These are phyloP conservation scores for Microchrysa polita DNA, from an alignment of 2,888 invertebrate genomes.

Conservation along the genomic window DNA sequence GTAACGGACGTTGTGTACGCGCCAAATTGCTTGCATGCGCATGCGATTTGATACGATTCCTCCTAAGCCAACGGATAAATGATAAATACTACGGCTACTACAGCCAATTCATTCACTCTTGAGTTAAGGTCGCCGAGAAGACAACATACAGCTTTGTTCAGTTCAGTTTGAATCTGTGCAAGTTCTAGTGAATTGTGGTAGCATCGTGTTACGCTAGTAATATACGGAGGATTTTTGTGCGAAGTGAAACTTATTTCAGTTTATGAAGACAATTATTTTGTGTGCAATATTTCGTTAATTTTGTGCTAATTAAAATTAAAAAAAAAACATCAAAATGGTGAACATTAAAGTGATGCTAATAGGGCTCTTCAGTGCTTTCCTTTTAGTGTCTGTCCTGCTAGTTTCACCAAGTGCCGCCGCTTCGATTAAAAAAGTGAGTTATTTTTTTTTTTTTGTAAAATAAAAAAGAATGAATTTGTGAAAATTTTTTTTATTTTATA, in stretches of 20 bases:
- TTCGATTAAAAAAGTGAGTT: conserved; percentile 37
- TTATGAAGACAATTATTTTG: too few species aligned
- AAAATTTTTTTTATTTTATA: too few species aligned
- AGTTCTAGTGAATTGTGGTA: neutral
- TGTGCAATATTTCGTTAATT: neutral
- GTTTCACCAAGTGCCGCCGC: conserved; percentile 11
- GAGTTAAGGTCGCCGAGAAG: conserved; percentile 35
- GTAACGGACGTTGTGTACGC: neutral
- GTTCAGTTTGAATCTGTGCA: neutral
- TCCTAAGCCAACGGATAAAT: neutral
- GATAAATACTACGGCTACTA: conserved; percentile 42
- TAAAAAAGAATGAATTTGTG: too few species aligned
- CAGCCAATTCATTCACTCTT: conserved; percentile 32
- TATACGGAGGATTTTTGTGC: neutral
- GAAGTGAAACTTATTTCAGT: too few species aligned
- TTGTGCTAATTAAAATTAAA: neutral
- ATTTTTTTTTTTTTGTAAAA: neutral
- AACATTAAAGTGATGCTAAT: conserved; percentile 31
- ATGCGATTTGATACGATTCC: neutral
- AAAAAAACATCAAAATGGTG: conserved; percentile 12
- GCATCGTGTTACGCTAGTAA: neutral
- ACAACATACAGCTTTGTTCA: neutral
- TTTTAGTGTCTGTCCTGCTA: conserved; percentile 12
- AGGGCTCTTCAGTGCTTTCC: conserved; percentile 30
- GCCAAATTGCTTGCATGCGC: neutral